Evolutionary conservation across 2,113 vertebrate species (phyloP), one percentile per base, ranked within the genome.

Genomic region (Thryonomys swinderianus): DNA sequence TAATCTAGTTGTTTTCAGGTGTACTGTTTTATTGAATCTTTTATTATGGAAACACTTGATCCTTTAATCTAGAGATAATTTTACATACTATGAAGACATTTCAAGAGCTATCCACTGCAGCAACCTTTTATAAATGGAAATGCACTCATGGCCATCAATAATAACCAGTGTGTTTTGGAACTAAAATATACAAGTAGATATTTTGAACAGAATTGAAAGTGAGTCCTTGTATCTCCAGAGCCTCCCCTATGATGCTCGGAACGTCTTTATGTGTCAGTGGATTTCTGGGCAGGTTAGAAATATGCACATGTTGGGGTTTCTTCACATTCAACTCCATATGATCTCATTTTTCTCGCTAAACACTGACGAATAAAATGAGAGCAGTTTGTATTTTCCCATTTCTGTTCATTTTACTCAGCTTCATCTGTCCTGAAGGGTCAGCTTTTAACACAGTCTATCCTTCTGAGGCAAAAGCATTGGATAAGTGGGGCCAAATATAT

Each of bases 201-300:
- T 67, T 92, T 92, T 95, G 62, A 82, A 37, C 23, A 23, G 45
- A 74, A 34, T 86, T 88, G 62, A 66, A 97, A 81, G 34, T 67
- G 88, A 95, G 13, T 91, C 91, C 71, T 34, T 91, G 88, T 1
- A 20, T 88, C 92, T 88, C 37, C 14, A 1, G 34, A 79, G n/a
- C 42, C 37, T 85, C 64, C 45, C 79, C 62, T 89, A 27, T 85
- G 27, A 40, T 57, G 23, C 85, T 80, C 20, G 88, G 67, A 90
- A 32, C 83, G 74, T n/a, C 78, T 53, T 16, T 20, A 0, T 10
- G 27, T 5, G 23, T n/a, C 73, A 20, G 17, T 74, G 59, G 45
- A 37, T 45, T 27, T 51, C 78, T n/a, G 23, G 42, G 87, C 14
- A 69, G 57, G 69, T 83, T 81, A 88, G 88, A 91, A 92, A 48